phyloP scores from a whole-genome alignment of 37 sponge, comb jelly and placozoan genomes.

The Spongia lamella region DNA sequence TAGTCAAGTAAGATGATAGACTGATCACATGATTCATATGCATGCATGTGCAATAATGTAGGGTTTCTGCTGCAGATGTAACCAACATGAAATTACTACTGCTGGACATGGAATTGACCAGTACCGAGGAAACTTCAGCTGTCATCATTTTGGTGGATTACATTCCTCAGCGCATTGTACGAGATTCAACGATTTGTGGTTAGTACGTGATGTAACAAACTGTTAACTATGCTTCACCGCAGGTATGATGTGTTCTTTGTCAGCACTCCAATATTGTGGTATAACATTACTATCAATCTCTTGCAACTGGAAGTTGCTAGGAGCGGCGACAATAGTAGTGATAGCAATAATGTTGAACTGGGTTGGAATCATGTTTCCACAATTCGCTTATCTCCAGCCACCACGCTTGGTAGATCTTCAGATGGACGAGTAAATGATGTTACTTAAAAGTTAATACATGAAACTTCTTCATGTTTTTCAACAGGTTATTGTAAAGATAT shows the following conservation, averaged over 20 bases:
- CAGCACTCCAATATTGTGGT: constrained; percentile 53
- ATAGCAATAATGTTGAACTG: not conserved
- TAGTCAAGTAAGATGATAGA: constrained; percentile 49
- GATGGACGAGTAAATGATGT: constrained; percentile 59
- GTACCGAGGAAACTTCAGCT: constrained; percentile 12
- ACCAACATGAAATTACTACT: not conserved
- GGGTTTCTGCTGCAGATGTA: constrained; percentile 79
- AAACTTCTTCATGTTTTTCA: not conserved
- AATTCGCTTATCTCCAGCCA: constrained; percentile 44
- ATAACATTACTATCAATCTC: constrained; percentile 59
- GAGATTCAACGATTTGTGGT: constrained; percentile 51
- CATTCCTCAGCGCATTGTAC: constrained; percentile 58
- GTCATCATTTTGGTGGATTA: constrained; percentile 32
- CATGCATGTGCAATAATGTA: constrained; percentile 2
- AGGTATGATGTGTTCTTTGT: constrained; percentile 79
- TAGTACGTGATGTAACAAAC: too few species aligned
- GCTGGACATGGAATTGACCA: constrained; percentile 6
- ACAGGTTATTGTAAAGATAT: constrained; percentile 66
- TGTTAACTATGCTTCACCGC: too few species aligned
- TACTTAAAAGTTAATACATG: not conserved
- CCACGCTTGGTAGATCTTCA: constrained; percentile 49
- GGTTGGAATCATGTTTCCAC: constrained; percentile 58
- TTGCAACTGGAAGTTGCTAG: constrained; percentile 21
- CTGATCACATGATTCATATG: not conserved
- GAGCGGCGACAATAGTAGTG: constrained; percentile 13